Conservation (phyloP, 2,797 vertebrate genomes). For the Antrozous pallidus region DNA sequence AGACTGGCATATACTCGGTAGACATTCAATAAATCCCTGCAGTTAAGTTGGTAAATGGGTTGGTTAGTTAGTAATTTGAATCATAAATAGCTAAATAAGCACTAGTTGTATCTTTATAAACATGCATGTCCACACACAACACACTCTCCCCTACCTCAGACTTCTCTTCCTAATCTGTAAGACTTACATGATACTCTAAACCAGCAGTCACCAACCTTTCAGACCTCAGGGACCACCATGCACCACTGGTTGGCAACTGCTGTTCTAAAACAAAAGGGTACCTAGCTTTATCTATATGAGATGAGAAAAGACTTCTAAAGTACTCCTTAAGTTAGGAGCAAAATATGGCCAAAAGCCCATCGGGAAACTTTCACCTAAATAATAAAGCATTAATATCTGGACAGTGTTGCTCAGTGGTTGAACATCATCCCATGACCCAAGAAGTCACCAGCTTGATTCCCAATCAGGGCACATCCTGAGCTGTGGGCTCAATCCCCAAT, state of each 20-base stretch:
- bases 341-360: not conserved
- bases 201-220: not conserved
- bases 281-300: not conserved
- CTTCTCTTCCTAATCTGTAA: not conserved
- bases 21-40: not conserved
- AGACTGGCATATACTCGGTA: not conserved
- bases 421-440: too few species aligned
- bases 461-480: too few species aligned
- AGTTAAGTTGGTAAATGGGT: not conserved
- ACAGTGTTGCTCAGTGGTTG: too few species aligned
- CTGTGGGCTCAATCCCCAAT: too few species aligned
- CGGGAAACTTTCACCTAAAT: not conserved
- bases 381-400: not conserved
- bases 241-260: too few species aligned
- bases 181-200: not conserved
- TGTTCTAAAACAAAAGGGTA: not conserved
- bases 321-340: not conserved
- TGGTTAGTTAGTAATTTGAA: constrained; percentile 1
- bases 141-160: too few species aligned
- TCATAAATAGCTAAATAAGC: constrained; percentile 5
- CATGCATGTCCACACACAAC: not conserved
- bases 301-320: not conserved
- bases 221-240: too few species aligned
- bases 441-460: too few species aligned
- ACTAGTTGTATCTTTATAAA: not conserved